Evolutionary conservation across 2,888 invertebrate species (phyloP), one percentile per base, ranked within the genome.

Genomic region (Aporophyla lueneburgensis): DNA sequence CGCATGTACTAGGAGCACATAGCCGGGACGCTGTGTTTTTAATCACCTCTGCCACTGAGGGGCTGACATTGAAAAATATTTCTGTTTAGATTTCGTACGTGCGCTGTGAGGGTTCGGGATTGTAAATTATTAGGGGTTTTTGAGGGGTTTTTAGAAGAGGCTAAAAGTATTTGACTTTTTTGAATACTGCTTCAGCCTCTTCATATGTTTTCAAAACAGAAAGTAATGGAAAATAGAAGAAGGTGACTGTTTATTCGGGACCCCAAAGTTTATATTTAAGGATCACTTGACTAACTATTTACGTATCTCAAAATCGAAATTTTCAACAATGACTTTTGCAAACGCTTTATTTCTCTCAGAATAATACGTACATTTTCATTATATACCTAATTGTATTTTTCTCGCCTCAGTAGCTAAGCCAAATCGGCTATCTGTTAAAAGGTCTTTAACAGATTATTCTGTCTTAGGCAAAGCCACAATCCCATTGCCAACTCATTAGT

Each of bases 51-150:
- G 81, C 71, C 62, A 70, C 75, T 84, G 88, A 89, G 86, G 76
- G 71, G 80, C 71, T 81, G 87, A 88, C 88, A 87, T 77, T 86
- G 78, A 87, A 87, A 87, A 88, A 86, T 81, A 72, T 81, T 74
- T 86, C 54, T 75, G 79, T 82, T 69, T 87, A 71, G 73, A 83
- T 78, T 67, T 59, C 74, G 78, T 54, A 54, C 63, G 54, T 73
- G 16, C 33, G 43, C 54, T 71, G 54, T 43, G 43, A 53, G 40
- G 53, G 68, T 69, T 79, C 14, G 33, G 59, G 24, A 70, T 63
- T 69, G 71, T 65, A 62, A 80, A 80, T 80, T 58, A 80, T 67
- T 75, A 43, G 61, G 56, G 56, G 67, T 65, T 83, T 76, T 27
- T 46, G 27, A 46, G 43, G 21, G 24, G 54, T 33, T 73, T 79